These are phyloP conservation scores for Perdita meconis DNA, from an alignment of 2,888 invertebrate species.

Conservation along the genomic window DNA sequence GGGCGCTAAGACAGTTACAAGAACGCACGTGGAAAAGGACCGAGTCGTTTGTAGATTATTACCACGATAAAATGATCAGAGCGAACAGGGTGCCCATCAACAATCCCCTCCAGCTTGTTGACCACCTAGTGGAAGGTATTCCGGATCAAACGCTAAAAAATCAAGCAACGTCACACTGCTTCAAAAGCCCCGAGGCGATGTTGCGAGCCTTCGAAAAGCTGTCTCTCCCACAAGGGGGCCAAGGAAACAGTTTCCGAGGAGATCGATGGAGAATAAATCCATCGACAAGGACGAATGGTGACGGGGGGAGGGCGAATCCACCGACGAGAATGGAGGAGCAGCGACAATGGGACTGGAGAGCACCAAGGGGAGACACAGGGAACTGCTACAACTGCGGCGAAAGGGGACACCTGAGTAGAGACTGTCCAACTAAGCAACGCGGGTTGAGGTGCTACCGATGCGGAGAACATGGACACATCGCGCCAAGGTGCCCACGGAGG, in stretches of 20 bases:
- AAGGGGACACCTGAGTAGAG: conserved; percentile 46
- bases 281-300: too few species aligned
- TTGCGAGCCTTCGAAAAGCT: conserved; percentile 58
- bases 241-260: not conserved
- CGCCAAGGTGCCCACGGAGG: not conserved
- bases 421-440: conserved; percentile 50
- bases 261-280: not conserved
- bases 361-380: conserved; percentile 2
- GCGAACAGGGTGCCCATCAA: conserved; percentile 46
- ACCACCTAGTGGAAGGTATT: conserved; percentile 55
- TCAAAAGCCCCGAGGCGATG: conserved; percentile 30
- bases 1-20: conserved; percentile 34
- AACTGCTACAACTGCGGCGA: conserved; percentile 65
- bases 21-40: conserved; percentile 53
- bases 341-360: conserved; percentile 13
- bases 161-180: conserved; percentile 53
- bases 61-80: conserved; percentile 46
- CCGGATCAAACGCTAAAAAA: conserved; percentile 48
- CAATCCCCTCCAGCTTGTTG: conserved; percentile 47
- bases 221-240: conserved; percentile 2
- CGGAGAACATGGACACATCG: not conserved
- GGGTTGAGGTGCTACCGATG: not conserved
- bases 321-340: not conserved
- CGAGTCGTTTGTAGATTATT: conserved; percentile 49
- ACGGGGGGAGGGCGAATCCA: too few species aligned